phyloP scores from a whole-genome alignment of 2,113 vertebrate species.

The Plotosus lineatus region DNA sequence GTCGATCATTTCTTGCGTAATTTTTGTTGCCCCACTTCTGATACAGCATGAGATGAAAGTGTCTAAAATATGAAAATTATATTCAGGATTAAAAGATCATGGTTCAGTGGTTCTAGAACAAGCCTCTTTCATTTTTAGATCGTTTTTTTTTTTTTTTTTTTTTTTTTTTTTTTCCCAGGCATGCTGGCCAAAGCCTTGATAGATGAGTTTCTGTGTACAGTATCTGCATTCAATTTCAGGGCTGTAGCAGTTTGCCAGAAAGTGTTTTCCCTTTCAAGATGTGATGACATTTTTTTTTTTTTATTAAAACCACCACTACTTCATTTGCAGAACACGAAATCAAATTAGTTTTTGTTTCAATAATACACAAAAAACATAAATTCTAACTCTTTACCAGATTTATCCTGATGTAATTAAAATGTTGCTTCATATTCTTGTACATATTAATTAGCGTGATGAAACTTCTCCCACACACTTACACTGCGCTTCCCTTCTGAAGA shows the following conservation, averaged over 20 bases:
- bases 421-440: neutral
- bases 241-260: conserved; percentile 34
- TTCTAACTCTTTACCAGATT: neutral
- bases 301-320: conserved; percentile 34
- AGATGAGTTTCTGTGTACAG: conserved; percentile 40
- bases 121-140: conserved; percentile 40
- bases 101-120: conserved; percentile 45
- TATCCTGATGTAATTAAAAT: neutral
- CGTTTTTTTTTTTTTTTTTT: too few species aligned
- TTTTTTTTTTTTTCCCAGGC: too few species aligned
- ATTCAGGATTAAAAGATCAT: conserved; percentile 47
- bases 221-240: conserved; percentile 42
- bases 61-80: conserved; percentile 44
- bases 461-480: neutral
- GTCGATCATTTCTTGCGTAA: conserved; percentile 11
- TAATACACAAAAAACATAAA: conserved; percentile 29
- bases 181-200: conserved; percentile 24
- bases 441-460: neutral
- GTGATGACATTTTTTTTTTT: conserved; percentile 38
- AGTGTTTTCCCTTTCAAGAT: conserved; percentile 24
- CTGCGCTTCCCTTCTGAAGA: neutral
- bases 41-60: conserved; percentile 29
- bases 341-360: conserved; percentile 12
- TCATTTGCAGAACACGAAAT: neutral
- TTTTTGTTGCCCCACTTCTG: neutral